phyloP scores from a whole-genome alignment of 1,140 invertebrate genomes.

The Contarinia nasturtii region DNA sequence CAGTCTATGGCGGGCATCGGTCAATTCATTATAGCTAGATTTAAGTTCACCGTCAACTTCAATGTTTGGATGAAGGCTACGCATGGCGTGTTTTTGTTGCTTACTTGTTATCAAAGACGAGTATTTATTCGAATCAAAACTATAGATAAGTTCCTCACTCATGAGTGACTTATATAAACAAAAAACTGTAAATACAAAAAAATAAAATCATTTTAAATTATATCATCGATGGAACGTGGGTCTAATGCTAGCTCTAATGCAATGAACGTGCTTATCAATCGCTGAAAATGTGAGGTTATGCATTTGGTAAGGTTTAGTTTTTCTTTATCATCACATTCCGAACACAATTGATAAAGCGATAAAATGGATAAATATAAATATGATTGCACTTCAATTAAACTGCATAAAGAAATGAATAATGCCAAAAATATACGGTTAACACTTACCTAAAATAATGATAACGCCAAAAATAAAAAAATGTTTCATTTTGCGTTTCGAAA shows the following conservation, averaged over 20 bases:
- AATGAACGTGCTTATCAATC: constrained; percentile 1
- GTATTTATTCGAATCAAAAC: constrained; percentile 5
- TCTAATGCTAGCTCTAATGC: too few relatives aligned
- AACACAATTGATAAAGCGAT: too few relatives aligned
- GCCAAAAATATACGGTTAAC: constrained; percentile 2
- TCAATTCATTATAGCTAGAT: constrained; percentile 29
- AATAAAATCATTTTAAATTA: constrained; percentile 2
- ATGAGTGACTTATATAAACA: constrained; percentile 25
- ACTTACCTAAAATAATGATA: constrained; percentile 21
- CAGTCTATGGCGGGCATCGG: constrained; percentile 40
- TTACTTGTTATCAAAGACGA: neutral
- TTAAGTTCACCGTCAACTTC: constrained; percentile 10
- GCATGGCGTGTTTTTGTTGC: constrained; percentile 1
- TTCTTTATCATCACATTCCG: too few relatives aligned
- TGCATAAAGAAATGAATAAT: neutral
- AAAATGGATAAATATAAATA: too few relatives aligned
- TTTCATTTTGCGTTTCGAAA: constrained; percentile 20
- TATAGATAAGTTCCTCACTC: constrained; percentile 14
- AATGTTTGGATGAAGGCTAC: neutral
- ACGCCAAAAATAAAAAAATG: constrained; percentile 20
- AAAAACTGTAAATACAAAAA: constrained; percentile 17
- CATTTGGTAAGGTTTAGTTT: too few relatives aligned
- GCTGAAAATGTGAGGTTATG: too few relatives aligned
- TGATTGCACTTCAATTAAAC: too few relatives aligned
- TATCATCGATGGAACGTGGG: too few relatives aligned